phyloP scores from a whole-genome alignment of 2,888 invertebrate species.

The Achlya flavicornis region DNA sequence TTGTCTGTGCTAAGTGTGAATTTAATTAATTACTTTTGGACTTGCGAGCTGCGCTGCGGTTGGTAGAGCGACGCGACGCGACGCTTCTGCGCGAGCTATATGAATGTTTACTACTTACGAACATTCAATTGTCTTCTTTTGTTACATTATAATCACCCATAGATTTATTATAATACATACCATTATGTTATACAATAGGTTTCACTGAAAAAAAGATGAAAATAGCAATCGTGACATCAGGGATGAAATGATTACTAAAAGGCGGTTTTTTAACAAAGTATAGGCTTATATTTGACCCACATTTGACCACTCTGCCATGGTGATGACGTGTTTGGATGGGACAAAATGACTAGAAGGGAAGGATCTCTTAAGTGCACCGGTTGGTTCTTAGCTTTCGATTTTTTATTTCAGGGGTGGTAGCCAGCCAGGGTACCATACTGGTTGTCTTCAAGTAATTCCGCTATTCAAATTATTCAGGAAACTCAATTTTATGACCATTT shows the following conservation, averaged over 20 bases:
- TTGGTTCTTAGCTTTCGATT: too few relatives aligned
- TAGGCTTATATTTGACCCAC: too few relatives aligned
- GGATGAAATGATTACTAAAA: too few relatives aligned
- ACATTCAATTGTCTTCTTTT: not conserved
- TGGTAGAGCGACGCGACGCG: constrained; percentile 21
- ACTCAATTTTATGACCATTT: not conserved
- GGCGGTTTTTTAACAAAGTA: too few relatives aligned
- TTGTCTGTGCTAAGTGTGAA: constrained; percentile 49
- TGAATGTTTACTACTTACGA: not conserved
- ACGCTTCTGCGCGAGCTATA: constrained; percentile 10
- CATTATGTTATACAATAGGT: not conserved
- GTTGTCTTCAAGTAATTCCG: not conserved
- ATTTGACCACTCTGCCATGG: too few relatives aligned
- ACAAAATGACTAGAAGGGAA: too few relatives aligned
- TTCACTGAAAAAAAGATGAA: not conserved
- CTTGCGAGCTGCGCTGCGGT: constrained; percentile 36
- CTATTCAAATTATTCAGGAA: not conserved
- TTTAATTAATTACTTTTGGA: constrained; percentile 52
- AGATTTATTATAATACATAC: not conserved
- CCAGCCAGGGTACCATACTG: too few relatives aligned
- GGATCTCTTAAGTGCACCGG: too few relatives aligned
- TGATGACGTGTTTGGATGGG: too few relatives aligned
- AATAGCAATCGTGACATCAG: not conserved
- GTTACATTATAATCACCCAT: not conserved
- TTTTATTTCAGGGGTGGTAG: too few relatives aligned